A percentile compares a stretch with the other conserved stretches of the same genome.
Conservation (phyloP, 2,888 invertebrate species). For the Tetragonisca angustula region DNA sequence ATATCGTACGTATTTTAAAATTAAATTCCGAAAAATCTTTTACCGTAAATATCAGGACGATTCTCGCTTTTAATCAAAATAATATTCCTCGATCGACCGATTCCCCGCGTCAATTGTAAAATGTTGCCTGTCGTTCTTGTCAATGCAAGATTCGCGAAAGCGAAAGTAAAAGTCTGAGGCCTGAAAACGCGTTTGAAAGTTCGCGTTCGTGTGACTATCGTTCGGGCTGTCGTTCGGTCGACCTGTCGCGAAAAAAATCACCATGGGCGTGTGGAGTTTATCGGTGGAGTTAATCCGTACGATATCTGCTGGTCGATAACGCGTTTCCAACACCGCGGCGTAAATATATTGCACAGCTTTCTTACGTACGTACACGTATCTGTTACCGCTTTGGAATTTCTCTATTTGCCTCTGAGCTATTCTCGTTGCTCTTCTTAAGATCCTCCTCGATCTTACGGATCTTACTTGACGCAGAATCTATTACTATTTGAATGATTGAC, state of each 20-base stretch:
- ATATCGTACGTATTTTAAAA: no score
- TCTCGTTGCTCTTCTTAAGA: not conserved
- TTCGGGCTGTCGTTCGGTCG: not conserved
- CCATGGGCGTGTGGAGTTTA: constrained; percentile 30
- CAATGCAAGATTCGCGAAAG: not conserved
- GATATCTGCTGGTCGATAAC: constrained; percentile 60
- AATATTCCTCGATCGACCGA: not conserved
- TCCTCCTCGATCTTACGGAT: no score
- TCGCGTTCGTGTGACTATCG: not conserved
- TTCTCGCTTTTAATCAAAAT: not conserved
- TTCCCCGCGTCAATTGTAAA: accelerated
- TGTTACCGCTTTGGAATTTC: not conserved
- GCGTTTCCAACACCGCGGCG: constrained; percentile 40
- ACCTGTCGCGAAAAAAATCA: constrained; percentile 12
- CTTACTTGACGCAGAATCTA: not conserved
- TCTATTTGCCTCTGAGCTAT: not conserved
- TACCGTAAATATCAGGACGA: not conserved
- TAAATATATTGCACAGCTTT: constrained; percentile 19
- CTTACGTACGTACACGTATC: not conserved
- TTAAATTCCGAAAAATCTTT: not conserved
- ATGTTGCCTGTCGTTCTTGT: not conserved
- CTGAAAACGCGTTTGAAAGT: not conserved
- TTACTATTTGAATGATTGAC: not conserved
- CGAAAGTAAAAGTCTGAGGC: not conserved
- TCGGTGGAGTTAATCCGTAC: constrained; percentile 49